Evolutionary conservation across 1,140 invertebrate genomes (phyloP).

Genomic region (Achatina immaculata): DNA sequence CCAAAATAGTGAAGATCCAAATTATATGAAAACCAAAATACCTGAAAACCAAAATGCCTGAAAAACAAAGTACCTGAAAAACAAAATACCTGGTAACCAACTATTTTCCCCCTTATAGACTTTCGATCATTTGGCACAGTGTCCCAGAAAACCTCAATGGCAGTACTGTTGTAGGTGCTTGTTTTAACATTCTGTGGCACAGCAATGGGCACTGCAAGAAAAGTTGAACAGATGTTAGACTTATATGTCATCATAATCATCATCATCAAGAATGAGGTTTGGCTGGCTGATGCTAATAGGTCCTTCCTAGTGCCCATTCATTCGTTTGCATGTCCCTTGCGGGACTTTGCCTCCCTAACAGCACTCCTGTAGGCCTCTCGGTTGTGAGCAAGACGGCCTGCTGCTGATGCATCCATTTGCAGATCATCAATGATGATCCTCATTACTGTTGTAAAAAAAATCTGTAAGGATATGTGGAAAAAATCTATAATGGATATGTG

Average conservation of each 20-base stretch:
- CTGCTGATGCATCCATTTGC: too few relatives aligned
- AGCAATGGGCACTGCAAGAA: conserved; percentile 27
- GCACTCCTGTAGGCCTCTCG: too few relatives aligned
- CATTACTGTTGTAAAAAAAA: not conserved
- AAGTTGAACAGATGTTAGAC: not conserved
- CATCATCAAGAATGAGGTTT: too few relatives aligned
- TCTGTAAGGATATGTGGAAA: too few relatives aligned
- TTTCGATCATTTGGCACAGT: conserved; percentile 88
- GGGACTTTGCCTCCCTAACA: too few relatives aligned
- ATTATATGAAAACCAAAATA: not conserved
- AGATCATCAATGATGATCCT: not conserved
- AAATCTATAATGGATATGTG: too few relatives aligned
- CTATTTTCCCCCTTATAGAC: conserved; percentile 87
- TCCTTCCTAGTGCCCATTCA: too few relatives aligned
- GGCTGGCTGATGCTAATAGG: too few relatives aligned
- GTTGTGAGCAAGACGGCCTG: too few relatives aligned
- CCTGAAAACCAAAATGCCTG: not conserved
- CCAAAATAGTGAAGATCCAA: not conserved
- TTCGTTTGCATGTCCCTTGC: too few relatives aligned
- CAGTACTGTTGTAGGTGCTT: conserved; percentile 87
- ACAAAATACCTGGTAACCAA: conserved; percentile 84
- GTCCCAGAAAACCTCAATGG: conserved; percentile 91
- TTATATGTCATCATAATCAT: too few relatives aligned
- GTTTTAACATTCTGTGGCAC: conserved; percentile 80
- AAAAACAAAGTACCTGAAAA: too few relatives aligned